phyloP scores from a whole-genome alignment of 2,113 vertebrate species.

The Nerophis lumbriciformis region DNA sequence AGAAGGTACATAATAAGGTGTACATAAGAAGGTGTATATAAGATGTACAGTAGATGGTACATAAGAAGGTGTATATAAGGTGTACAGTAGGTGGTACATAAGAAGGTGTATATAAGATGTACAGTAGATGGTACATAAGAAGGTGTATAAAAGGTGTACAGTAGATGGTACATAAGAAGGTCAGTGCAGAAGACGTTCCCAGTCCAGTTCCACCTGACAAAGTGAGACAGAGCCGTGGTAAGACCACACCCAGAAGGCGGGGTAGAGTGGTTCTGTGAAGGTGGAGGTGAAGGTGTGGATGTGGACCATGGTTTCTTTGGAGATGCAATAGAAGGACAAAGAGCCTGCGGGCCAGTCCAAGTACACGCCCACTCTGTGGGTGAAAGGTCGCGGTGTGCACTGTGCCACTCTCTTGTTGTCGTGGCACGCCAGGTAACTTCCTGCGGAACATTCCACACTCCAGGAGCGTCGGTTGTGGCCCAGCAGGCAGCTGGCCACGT shows the following conservation, averaged over 20 bases:
- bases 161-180: too few species aligned
- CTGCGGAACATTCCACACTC: constrained; percentile 55
- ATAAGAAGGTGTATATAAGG: too few species aligned
- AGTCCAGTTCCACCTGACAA: constrained; percentile 45
- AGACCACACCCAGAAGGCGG: constrained; percentile 55
- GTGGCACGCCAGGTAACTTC: constrained; percentile 41
- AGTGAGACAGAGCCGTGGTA: constrained; percentile 31
- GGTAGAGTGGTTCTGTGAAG: constrained; percentile 54
- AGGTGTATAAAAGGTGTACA: too few species aligned
- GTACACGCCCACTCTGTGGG: constrained; percentile 41
- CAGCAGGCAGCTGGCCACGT: constrained; percentile 29
- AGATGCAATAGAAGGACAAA: constrained; percentile 54
- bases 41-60: too few species aligned
- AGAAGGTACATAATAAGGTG: too few species aligned
- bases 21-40: too few species aligned
- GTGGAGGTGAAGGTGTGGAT: constrained; percentile 49
- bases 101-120: too few species aligned
- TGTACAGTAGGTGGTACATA: too few species aligned
- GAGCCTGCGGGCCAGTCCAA: constrained; percentile 35
- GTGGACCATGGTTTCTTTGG: constrained; percentile 41
- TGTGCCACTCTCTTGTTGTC: constrained; percentile 29
- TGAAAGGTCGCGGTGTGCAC: constrained; percentile 24
- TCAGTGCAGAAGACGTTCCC: constrained; percentile 49
- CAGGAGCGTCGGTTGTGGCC: constrained; percentile 46
- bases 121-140: too few species aligned